phyloP scores from a whole-genome alignment of 2,797 vertebrate genomes.

The Rachycentron canadum region DNA sequence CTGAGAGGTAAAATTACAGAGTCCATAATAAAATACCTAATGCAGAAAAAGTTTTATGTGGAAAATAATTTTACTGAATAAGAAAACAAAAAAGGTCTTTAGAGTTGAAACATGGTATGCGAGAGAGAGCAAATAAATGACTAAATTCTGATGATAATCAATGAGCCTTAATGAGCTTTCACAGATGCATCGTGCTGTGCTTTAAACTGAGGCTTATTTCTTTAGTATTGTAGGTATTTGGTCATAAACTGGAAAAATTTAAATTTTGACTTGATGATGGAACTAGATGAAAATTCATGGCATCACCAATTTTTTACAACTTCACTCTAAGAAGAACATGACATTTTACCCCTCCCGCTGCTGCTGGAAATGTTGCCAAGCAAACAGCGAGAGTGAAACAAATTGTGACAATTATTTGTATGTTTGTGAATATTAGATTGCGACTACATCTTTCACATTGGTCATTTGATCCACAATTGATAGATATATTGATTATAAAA shows the following conservation, averaged over 20 bases:
- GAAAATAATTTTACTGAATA: background rate
- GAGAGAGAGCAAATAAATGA: conserved; percentile 20
- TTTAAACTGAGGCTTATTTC: no score
- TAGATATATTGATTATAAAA: background rate
- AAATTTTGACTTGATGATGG: no score
- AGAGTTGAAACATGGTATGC: background rate
- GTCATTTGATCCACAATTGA: background rate
- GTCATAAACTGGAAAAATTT: no score
- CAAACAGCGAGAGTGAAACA: no score
- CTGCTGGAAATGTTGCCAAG: no score
- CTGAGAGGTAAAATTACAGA: background rate
- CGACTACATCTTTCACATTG: background rate
- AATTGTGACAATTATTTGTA: background rate
- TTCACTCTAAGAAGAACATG: no score
- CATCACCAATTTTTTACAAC: no score
- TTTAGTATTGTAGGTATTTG: no score
- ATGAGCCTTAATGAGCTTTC: conserved; percentile 11
- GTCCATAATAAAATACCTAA: conserved; percentile 6
- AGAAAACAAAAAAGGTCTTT: background rate
- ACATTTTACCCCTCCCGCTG: no score
- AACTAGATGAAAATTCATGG: no score
- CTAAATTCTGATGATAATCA: conserved; percentile 4
- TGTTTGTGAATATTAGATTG: background rate
- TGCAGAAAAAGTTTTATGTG: background rate
- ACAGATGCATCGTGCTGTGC: conserved; percentile 15